Base-by-base conservation (phyloP, 1,140 invertebrate species). In the Eufriesea mexicana region DNA sequence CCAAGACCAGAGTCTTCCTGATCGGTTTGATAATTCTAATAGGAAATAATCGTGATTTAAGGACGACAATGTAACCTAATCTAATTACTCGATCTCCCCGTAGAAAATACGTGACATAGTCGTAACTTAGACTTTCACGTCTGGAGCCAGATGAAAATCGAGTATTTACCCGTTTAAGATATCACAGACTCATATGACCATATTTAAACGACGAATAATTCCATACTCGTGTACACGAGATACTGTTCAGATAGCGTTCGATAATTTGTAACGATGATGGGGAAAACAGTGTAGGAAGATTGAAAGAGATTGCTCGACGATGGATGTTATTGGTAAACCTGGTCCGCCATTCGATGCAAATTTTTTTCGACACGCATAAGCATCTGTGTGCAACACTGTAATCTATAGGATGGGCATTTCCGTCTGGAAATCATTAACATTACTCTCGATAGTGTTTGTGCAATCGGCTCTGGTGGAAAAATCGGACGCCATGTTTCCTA, bases 241-340 rank as follows among this genome's bases (percentile, higher is more conserved):
- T 72, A 61, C 20, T 72, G 59, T 79, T 72, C 72, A 79, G 67
- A 61, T 79, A 79, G 61, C 45, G 66, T 79, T 78, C 42, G n/a
- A 18, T 68, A 79, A 70, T 79, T 79, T 79, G 55, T 70, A 70
- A 71, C 66, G 25, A 59, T 16, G 66, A 71, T 14, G 45, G 28
- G 23, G 77, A 72, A 79, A 79, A 79, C 61, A 25, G 45, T 62
- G 67, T 79, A 79, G 67, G 47, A 67, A 79, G 77, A 79, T 72
- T 51, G 67, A 79, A 79, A 72, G 45, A 71, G 47, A 62, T 71
- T 79, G 77, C 25, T 79, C 28, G 45, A 28, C 42, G 25, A 79
- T 71, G 71, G 67, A 79, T 61, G 42, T 79, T 71, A 79, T 71
- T 79, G 66, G 55, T 25, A 47, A 59, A 9, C 77, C 25, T 45